Base-by-base conservation (phyloP, 2,888 invertebrate species). In the Coremacera marginata region DNA sequence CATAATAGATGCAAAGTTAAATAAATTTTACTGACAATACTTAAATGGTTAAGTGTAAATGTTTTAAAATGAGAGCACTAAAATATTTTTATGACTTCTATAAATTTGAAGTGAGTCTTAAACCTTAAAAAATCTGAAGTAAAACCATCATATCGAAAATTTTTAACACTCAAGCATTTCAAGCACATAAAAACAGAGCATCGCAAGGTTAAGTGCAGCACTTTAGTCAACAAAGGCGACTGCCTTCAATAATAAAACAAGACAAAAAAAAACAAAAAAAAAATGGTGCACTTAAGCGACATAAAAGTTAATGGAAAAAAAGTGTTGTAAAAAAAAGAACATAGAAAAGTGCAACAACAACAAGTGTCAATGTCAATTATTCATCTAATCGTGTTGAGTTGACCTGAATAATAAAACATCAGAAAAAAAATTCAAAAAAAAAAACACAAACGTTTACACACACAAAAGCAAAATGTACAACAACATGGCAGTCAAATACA, bases 281-380 rank as follows among this genome's bases (percentile, higher is more conserved):
- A 3, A 55, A 16, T 55, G 19, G 44, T 44, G 2, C 11, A 25
- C 19, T 14, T 44, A 49, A 67, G 22, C 9, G 19, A 27, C 16
- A 22, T 62, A 11, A 51, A 52, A 55, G 52, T 7, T 27, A 55
- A 27, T 8, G 11, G 19, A 31, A 52, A 27, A 70, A 55, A 8
- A 34, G 31, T 31, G 16, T 31, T 5, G 19, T 31, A 31, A 5
- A 31, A 27, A 70, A 70, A 70, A 31, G n/a, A 0, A 51, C 5
- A 25, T 22, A 19, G 19, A 7, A 31, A 27, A 52, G 25, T 3
- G 16, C 14, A 70, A 51, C 16, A 31, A 55, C 52, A 70, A 70
- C 55, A 70, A 70, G 70, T 70, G 70, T 70, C 70, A 70, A 70
- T 52, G 70, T 70, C 70, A 57, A 70, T 72, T 72, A 60, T 34